Evolutionary conservation across 2,888 invertebrate genomes (phyloP), one percentile per base, ranked within the genome.

Genomic region (Lycocerus yunnanus): DNA sequence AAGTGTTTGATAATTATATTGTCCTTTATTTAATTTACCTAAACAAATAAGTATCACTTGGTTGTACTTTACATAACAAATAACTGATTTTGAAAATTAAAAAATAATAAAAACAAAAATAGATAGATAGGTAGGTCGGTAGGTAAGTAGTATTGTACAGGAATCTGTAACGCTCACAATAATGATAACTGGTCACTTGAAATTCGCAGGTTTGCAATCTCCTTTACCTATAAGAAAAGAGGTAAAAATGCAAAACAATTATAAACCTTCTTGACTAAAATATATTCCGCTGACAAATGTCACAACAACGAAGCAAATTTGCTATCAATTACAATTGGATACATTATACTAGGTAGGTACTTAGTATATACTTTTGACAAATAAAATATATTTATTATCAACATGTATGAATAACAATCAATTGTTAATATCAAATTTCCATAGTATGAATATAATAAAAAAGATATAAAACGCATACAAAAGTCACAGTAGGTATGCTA

Each of bases 91-190:
- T 43, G 43, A 43, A 43, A 43, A 43, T 43, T 6, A 43, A 43
- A 43, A 43, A 43, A 43, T 43, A 43, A 6, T 43, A 43, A n/a
- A 27, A 43, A 43, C 43, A 43, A 43, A 43, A 43, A 6, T 43
- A 43, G 43, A 43, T 43, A n/a, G 43, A n/a, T 43, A 43, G n/a
- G 0, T 6, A 43, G n/a, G 8, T 43, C 1, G n/a, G 5, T 5
- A 43, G 43, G n/a, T n/a, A 43, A 6, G 43, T 43, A 18, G 58
- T 20, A 58, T 27, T 66, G 68, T 68, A 18, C 66, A 58, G 58
- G 65, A n/a, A 59, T 68, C 15, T 86, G 86, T 86, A 86, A 86
- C 86, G 86, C 86, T 86, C 86, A 86, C 86, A 86, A 84, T 85
- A 84, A 84, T 84, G 84, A 85, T 84, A 85, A 83, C 82, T 60